phyloP scores from a whole-genome alignment of 2,797 vertebrate species.

The Epinephelus awoara region DNA sequence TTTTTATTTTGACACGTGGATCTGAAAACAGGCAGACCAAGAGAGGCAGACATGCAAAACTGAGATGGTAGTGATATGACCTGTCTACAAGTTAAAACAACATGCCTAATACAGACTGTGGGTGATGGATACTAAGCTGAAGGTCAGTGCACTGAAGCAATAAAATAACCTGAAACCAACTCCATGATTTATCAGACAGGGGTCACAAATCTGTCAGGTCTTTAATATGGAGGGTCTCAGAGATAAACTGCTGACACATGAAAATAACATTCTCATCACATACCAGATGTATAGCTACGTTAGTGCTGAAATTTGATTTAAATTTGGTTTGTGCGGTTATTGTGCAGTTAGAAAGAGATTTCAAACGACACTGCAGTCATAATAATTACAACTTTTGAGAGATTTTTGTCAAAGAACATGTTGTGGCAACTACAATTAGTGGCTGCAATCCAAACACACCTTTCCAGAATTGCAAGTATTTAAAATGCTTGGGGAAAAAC shows the following conservation, averaged over 20 bases:
- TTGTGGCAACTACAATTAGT: slow-evolving; percentile 20
- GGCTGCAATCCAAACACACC: slow-evolving; percentile 22
- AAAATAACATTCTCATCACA: slow-evolving; percentile 21
- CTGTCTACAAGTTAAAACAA: slow-evolving; percentile 65
- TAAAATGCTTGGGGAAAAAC: slow-evolving; percentile 5
- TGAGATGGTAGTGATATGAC: slow-evolving; percentile 51
- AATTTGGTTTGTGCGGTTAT: background rate
- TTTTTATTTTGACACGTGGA: slow-evolving; percentile 44
- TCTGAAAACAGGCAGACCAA: slow-evolving; percentile 43
- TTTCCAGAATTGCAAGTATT: slow-evolving; percentile 20
- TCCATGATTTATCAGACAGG: slow-evolving; percentile 44
- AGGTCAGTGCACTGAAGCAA: slow-evolving; percentile 61
- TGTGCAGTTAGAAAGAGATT: background rate
- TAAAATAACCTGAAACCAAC: slow-evolving; percentile 60
- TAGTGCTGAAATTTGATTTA: background rate
- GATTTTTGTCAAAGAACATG: background rate
- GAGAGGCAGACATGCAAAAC: slow-evolving; percentile 45
- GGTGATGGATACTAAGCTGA: slow-evolving; percentile 56
- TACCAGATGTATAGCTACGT: background rate
- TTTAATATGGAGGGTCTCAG: slow-evolving; percentile 25
- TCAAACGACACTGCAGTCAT: background rate
- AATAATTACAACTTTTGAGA: background rate
- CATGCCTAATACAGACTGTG: slow-evolving; percentile 51
- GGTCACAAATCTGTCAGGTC: slow-evolving; percentile 14
- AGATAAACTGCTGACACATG: slow-evolving; percentile 23